These are phyloP conservation scores for Ochropleura leucogaster DNA, from an alignment of 2,888 invertebrate genomes.

Conservation along the genomic window DNA sequence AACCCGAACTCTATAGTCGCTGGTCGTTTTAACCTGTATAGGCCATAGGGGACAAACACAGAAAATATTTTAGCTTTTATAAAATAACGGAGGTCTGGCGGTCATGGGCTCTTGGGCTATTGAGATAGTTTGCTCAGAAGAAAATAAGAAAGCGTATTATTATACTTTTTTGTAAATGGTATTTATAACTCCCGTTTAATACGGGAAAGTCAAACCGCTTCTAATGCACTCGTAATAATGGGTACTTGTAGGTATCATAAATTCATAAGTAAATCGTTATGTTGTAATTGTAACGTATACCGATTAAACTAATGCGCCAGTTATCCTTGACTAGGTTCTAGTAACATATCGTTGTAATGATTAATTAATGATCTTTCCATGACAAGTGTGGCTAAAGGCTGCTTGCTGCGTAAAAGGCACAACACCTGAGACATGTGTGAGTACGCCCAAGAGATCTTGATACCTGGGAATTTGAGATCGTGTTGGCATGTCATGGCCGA, in stretches of 20 bases:
- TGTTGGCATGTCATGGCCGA: conserved; percentile 30
- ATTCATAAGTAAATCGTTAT: background rate
- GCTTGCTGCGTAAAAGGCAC: background rate
- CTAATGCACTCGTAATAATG: background rate
- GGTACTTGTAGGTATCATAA: background rate
- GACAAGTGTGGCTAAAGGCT: background rate
- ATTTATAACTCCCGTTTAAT: background rate
- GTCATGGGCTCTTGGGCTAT: too few relatives aligned
- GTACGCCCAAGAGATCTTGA: conserved; percentile 16
- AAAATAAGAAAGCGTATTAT: too few relatives aligned
- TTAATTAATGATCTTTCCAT: background rate
- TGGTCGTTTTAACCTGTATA: too few relatives aligned
- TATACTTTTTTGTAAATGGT: too few relatives aligned
- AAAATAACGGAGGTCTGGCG: too few relatives aligned
- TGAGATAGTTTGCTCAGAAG: too few relatives aligned
- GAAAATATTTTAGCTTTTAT: too few relatives aligned
- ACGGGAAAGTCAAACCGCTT: background rate
- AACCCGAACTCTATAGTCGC: too few relatives aligned
- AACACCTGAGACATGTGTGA: conserved; percentile 6
- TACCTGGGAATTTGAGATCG: conserved; percentile 24
- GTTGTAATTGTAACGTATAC: conserved; percentile 16
- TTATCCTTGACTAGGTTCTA: conserved; percentile 35
- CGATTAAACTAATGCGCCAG: conserved; percentile 3
- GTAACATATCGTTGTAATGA: background rate
- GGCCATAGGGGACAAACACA: too few relatives aligned